phyloP scores from a whole-genome alignment of 2,113 vertebrate species.

The Eulemur rufifrons region DNA sequence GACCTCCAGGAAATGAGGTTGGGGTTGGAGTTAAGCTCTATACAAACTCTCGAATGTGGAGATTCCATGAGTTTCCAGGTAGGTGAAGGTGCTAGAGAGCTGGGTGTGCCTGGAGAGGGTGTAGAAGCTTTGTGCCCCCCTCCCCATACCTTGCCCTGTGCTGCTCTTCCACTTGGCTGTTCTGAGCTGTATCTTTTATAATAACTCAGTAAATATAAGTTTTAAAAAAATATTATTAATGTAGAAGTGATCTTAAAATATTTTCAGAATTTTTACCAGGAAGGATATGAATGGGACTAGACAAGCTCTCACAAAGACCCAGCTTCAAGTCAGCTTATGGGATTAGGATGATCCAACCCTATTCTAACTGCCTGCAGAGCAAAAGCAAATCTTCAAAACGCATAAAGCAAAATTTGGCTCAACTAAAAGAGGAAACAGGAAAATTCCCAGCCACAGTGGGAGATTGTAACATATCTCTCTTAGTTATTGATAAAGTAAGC shows the following conservation, averaged over 20 bases:
- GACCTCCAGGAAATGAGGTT: too few relatives aligned
- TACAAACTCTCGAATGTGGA: too few relatives aligned
- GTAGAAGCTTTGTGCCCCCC: too few relatives aligned
- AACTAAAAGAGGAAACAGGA: neutral
- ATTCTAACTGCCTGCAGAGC: neutral
- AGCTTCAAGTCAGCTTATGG: neutral
- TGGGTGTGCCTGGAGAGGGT: too few relatives aligned
- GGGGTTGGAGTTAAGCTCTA: too few relatives aligned
- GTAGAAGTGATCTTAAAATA: neutral
- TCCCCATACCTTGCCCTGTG: too few relatives aligned
- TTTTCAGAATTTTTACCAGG: neutral
- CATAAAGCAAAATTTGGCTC: neutral
- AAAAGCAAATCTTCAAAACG: neutral
- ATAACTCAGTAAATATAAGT: too few relatives aligned
- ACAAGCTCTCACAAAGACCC: neutral
- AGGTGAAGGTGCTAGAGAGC: too few relatives aligned
- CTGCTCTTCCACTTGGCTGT: too few relatives aligned
- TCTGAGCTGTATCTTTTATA: too few relatives aligned
- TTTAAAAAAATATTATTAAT: neutral
- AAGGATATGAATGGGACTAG: neutral
- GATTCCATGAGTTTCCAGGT: too few relatives aligned
- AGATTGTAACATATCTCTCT: neutral
- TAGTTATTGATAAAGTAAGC: conserved; percentile 1
- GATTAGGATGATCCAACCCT: neutral
- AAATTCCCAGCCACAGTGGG: neutral